These are phyloP conservation scores for Suncus etruscus DNA, from an alignment of 2,113 vertebrate genomes.

Conservation along the genomic window DNA sequence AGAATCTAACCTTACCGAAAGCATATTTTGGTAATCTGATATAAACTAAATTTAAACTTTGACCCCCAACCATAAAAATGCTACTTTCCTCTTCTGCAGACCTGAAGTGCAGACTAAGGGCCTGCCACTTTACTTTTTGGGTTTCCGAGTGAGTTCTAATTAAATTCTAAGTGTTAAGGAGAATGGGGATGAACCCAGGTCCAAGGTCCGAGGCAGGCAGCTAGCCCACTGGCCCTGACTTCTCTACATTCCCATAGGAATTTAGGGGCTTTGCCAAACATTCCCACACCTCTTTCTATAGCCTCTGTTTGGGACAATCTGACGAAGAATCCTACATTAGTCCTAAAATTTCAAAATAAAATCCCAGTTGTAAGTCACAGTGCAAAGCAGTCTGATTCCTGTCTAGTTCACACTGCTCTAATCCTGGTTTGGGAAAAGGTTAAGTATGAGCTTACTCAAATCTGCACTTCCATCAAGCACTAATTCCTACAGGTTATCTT, in stretches of 20 bases:
- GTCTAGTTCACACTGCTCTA: conserved; percentile 72
- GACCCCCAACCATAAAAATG: conserved; percentile 88
- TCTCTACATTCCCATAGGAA: background rate
- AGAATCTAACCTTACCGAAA: conserved; percentile 90
- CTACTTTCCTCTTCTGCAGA: conserved; percentile 82
- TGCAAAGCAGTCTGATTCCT: conserved; percentile 14
- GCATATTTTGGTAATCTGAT: conserved; percentile 90
- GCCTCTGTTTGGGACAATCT: background rate
- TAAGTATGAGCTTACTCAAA: conserved; percentile 76
- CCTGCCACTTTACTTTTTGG: conserved; percentile 86
- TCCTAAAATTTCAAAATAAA: conserved; percentile 48
- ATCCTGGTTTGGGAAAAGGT: conserved; percentile 73
- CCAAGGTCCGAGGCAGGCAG: background rate
- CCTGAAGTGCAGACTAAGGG: conserved; percentile 85
- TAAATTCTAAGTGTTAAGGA: conserved; percentile 76
- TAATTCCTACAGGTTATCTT: conserved; percentile 75
- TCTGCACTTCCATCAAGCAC: conserved; percentile 57
- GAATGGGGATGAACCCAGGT: background rate
- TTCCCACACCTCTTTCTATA: background rate
- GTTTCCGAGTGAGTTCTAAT: conserved; percentile 84
- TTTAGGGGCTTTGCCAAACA: background rate
- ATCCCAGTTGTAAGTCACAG: conserved; percentile 35
- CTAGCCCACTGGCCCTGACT: background rate
- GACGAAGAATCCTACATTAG: background rate
- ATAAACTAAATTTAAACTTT: conserved; percentile 91